These are phyloP conservation scores for Sebastes schlegelii DNA, from an alignment of 2,113 vertebrate genomes.

Conservation along the genomic window DNA sequence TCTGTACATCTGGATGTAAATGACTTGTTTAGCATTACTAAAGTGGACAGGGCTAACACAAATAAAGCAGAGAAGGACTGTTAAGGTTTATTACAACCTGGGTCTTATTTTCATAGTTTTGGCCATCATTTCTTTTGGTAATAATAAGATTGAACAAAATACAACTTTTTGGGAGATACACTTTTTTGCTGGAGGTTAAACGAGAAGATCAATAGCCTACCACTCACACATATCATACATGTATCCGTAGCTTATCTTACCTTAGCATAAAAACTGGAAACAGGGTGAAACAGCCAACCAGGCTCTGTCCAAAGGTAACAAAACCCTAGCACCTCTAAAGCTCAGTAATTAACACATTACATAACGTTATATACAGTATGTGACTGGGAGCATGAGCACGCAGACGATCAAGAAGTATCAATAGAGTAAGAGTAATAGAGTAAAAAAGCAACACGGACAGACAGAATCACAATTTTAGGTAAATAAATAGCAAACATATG, in stretches of 20 bases:
- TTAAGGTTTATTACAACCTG: not conserved
- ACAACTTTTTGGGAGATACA: not conserved
- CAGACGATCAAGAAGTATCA: not conserved
- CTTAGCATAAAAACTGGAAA: not conserved
- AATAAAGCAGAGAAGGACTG: not conserved
- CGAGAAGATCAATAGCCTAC: not conserved
- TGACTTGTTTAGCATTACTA: constrained; percentile 1
- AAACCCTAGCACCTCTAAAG: too few species aligned
- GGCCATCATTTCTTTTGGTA: not conserved
- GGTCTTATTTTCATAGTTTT: not conserved
- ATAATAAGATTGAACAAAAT: not conserved
- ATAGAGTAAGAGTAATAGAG: not conserved
- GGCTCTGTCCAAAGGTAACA: not conserved
- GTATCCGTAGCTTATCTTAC: not conserved
- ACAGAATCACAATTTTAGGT: not conserved
- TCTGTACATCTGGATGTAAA: constrained; percentile 17
- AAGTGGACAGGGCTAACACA: not conserved
- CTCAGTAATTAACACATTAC: too few species aligned
- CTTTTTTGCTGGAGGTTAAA: not conserved
- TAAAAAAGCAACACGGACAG: not conserved
- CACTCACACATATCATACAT: not conserved
- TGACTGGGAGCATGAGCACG: too few species aligned
- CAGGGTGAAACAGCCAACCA: not conserved
- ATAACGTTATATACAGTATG: too few species aligned
- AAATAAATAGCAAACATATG: not conserved